A percentile compares a stretch with the other conserved stretches of the same genome.
Conservation (phyloP, 1,140 invertebrate genomes). For the Tenebrio molitor region DNA sequence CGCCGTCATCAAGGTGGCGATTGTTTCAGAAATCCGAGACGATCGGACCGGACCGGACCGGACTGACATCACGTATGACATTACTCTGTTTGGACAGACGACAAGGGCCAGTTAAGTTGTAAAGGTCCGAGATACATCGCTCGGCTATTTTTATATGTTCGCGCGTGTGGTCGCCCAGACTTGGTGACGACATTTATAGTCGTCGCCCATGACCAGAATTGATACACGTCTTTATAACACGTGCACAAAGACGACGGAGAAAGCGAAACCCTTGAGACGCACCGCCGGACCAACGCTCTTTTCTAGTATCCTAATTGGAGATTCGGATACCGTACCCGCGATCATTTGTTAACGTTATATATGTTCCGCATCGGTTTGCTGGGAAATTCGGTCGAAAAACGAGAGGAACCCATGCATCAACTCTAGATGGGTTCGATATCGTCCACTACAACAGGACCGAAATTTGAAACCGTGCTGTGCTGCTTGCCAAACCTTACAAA, state of each 20-base stretch:
- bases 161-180: conserved; percentile 45
- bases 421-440: neutral
- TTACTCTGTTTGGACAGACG: conserved; percentile 48
- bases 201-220: conserved; percentile 44
- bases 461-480: neutral
- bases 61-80: conserved; percentile 9
- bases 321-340: neutral
- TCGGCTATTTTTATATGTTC: conserved; percentile 45
- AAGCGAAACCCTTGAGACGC: conserved; percentile 25
- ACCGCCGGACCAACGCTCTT: neutral
- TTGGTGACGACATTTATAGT: conserved; percentile 48
- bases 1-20: conserved; percentile 19
- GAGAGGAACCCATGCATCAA: neutral
- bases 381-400: neutral
- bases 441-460: neutral
- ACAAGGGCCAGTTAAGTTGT: conserved; percentile 51
- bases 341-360: neutral
- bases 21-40: conserved; percentile 9
- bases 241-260: conserved; percentile 18
- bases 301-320: neutral
- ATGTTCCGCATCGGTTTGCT: neutral
- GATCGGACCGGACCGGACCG: neutral
- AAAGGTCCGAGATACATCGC: conserved; percentile 47
- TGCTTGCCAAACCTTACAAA: too few relatives aligned
- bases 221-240: conserved; percentile 46